phyloP scores from a whole-genome alignment of 2,888 invertebrate species.

The Hemaris fuciformis region DNA sequence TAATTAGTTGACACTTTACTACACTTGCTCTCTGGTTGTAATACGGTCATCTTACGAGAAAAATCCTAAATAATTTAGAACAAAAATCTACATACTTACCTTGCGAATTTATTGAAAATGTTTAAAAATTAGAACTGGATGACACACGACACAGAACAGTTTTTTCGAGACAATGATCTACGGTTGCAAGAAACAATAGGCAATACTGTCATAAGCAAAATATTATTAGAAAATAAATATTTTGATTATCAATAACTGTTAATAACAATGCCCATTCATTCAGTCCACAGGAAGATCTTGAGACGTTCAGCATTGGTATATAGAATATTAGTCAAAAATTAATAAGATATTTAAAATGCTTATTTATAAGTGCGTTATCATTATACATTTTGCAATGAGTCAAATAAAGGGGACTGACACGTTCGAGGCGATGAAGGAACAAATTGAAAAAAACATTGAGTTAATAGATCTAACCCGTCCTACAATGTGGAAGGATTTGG shows the following conservation, averaged over 20 bases:
- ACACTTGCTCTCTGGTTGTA: too few relatives aligned
- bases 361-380: not conserved
- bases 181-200: not conserved
- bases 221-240: not conserved
- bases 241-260: not conserved
- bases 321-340: not conserved
- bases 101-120: too few relatives aligned
- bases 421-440: not conserved
- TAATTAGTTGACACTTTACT: too few relatives aligned
- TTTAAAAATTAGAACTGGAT: too few relatives aligned
- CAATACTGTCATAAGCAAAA: not conserved
- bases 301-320: not conserved
- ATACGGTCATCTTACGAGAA: too few relatives aligned
- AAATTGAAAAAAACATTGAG: not conserved
- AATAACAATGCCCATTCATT: not conserved
- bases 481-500: slow-evolving; percentile 49
- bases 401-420: not conserved
- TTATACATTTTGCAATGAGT: not conserved
- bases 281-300: not conserved
- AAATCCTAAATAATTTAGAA: too few relatives aligned
- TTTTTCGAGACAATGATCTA: too few relatives aligned
- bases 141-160: too few relatives aligned
- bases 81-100: too few relatives aligned
- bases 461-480: slow-evolving; percentile 49
- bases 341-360: not conserved